A percentile compares a stretch with the other conserved stretches of the same genome.
Conservation (phyloP, 37 sponge, comb jelly and placozoan species). For the Corticium candelabrum region DNA sequence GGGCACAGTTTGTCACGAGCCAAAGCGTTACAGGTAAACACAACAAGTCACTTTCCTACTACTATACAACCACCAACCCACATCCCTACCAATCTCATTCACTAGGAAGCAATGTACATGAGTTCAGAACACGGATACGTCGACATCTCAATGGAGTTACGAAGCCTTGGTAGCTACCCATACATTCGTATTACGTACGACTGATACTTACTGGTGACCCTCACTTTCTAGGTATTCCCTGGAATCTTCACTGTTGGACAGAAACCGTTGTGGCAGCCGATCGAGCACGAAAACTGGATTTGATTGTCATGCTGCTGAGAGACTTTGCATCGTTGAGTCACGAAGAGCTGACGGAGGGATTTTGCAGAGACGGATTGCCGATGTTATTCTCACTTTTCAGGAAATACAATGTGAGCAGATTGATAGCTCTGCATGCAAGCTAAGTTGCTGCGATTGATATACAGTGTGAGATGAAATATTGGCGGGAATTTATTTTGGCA, state of each 20-base stretch:
- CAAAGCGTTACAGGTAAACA: neutral
- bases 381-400: constrained; percentile 8
- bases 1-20: neutral
- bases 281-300: neutral
- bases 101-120: neutral
- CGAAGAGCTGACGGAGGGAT: neutral
- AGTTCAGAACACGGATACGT: neutral
- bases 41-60: too few species aligned
- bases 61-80: too few species aligned
- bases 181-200: too few species aligned
- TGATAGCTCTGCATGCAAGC: neutral
- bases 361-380: neutral
- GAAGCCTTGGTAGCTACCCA: neutral
- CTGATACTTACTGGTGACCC: too few species aligned
- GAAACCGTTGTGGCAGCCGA: neutral
- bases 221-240: constrained; percentile 7
- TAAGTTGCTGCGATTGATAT: too few species aligned
- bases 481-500: too few species aligned
- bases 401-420: neutral
- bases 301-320: neutral
- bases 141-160: neutral
- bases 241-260: constrained; percentile 1
- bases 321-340: neutral
- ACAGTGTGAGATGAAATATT: too few species aligned
- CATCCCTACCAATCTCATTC: too few species aligned